phyloP scores from a whole-genome alignment of 2,113 vertebrate species.

The Carollia perspicillata region DNA sequence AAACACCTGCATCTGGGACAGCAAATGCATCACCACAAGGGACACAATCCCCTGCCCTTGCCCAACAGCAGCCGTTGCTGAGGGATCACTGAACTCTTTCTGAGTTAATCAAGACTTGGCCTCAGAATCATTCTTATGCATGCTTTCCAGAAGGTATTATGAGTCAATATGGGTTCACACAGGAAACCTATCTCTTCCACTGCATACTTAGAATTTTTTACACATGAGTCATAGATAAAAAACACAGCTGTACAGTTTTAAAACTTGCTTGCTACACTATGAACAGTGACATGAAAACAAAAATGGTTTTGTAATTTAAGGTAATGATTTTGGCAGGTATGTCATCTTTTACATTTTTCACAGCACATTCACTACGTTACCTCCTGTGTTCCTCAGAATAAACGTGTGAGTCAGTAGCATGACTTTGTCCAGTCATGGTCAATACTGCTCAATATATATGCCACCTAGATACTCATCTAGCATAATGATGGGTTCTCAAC shows the following conservation, averaged over 20 bases:
- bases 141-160: neutral
- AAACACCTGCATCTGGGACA: neutral
- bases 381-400: neutral
- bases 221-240: neutral
- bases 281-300: neutral
- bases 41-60: neutral
- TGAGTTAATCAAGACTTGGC: neutral
- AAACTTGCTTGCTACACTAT: constrained; percentile 3
- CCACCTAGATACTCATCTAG: neutral
- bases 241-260: neutral
- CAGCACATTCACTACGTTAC: neutral
- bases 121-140: neutral
- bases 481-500: neutral
- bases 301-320: constrained; percentile 4
- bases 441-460: constrained; percentile 23
- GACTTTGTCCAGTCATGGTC: neutral
- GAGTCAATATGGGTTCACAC: neutral
- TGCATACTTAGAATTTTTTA: neutral
- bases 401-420: neutral
- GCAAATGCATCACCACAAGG: neutral
- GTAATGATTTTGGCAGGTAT: neutral
- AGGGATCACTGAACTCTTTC: neutral
- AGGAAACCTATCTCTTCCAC: neutral
- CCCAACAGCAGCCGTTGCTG: neutral
- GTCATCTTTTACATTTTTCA: constrained; percentile 11